Percentiles rank a stretch among this genome's conserved stretches.
Evolutionary conservation across 2,888 invertebrate species (phyloP).

Genomic region (Phaedon cochleariae): DNA sequence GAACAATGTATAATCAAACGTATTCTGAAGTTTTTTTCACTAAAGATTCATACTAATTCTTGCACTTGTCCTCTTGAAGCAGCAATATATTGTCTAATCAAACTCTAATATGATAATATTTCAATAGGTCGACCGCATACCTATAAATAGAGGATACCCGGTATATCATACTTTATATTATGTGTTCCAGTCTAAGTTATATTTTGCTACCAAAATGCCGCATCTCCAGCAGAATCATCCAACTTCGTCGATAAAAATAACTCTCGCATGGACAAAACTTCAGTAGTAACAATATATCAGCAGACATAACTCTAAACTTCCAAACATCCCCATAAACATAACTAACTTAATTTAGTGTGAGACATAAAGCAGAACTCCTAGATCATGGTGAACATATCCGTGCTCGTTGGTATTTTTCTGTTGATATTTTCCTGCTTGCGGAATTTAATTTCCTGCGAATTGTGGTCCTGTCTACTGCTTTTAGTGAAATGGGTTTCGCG

Average conservation of each 20-base stretch:
- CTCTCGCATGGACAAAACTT: constrained; percentile 48
- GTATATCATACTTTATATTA: too few species aligned
- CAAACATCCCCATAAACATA: constrained; percentile 57
- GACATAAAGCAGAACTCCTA: constrained; percentile 54
- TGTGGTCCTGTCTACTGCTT: constrained; percentile 9
- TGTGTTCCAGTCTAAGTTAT: background rate
- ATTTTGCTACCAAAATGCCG: background rate
- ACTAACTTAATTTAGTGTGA: constrained; percentile 57
- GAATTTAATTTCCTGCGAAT: constrained; percentile 47
- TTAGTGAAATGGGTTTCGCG: constrained; percentile 8
- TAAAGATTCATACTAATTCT: too few species aligned
- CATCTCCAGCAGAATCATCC: constrained; percentile 22
- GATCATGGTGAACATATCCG: constrained; percentile 39
- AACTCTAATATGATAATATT: too few species aligned
- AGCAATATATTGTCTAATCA: too few species aligned
- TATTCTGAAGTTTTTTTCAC: too few species aligned
- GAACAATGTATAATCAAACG: too few species aligned
- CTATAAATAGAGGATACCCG: too few species aligned
- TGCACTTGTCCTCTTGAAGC: too few species aligned
- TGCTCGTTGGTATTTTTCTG: background rate
- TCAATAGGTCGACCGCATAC: too few species aligned
- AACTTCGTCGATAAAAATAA: constrained; percentile 50
- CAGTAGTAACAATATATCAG: constrained; percentile 51
- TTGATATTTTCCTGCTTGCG: constrained; percentile 28
- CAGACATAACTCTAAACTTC: constrained; percentile 54